Evolutionary conservation across 2,113 vertebrate genomes (phyloP).

Genomic region (Hippocampus barbouri): DNA sequence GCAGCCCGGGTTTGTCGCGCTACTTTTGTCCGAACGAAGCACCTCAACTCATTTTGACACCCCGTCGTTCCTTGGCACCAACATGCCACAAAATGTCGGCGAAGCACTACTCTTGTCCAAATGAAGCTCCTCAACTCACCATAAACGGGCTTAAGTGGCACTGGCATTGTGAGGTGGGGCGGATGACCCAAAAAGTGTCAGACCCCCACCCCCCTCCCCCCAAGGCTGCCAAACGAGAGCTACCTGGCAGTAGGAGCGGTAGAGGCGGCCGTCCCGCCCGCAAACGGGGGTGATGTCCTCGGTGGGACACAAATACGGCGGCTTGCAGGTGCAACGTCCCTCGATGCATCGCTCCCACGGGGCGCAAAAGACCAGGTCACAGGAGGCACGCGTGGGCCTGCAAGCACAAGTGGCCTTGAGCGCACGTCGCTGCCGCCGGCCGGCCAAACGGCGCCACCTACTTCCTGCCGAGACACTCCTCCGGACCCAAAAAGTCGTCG

Average conservation of each 20-base stretch:
- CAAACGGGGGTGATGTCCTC: not conserved
- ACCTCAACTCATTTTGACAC: not conserved
- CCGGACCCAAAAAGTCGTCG: slow-evolving; percentile 6
- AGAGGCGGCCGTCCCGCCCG: not conserved
- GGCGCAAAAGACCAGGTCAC: slow-evolving; percentile 39
- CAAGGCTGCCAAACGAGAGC: not conserved
- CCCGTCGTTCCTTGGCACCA: too few species aligned
- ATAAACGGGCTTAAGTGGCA: too few species aligned
- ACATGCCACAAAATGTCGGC: too few species aligned
- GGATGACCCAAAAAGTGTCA: too few species aligned
- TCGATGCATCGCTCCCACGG: slow-evolving; percentile 47
- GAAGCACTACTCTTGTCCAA: too few species aligned
- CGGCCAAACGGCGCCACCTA: not conserved
- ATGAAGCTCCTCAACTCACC: too few species aligned
- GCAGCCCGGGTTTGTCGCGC: too few species aligned
- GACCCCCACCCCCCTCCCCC: too few species aligned
- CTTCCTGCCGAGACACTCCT: slow-evolving; percentile 13
- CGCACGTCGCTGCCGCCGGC: not conserved
- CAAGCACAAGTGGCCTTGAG: not conserved
- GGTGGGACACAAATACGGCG: slow-evolving; percentile 28
- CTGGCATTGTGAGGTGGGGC: too few species aligned
- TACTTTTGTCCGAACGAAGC: not conserved
- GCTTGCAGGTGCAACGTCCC: slow-evolving; percentile 33
- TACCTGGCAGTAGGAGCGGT: slow-evolving; percentile 55
- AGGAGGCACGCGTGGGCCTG: slow-evolving; percentile 33